Evolutionary conservation across 2,797 vertebrate genomes (phyloP).

Genomic region (Orientallactaga sibirica): DNA sequence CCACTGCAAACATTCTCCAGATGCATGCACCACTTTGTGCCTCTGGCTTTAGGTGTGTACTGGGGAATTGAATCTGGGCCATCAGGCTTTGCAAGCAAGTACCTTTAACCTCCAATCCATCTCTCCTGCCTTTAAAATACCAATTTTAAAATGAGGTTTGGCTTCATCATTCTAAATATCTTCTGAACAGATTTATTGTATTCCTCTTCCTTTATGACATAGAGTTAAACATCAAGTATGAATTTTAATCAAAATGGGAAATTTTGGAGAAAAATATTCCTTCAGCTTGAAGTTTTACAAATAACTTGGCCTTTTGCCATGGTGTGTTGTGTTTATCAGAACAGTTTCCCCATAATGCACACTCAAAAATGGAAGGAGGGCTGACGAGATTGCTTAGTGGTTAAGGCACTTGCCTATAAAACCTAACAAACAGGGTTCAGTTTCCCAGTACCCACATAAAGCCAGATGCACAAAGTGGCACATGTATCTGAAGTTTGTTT

Average conservation of each 20-base stretch:
- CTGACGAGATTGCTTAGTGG: too few species aligned
- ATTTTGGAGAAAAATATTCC: constrained; percentile 27
- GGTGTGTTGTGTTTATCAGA: background rate
- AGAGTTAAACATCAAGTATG: background rate
- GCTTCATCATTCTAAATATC: constrained; percentile 17
- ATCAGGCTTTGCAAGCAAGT: too few species aligned
- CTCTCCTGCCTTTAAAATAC: background rate
- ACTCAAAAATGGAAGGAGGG: constrained; percentile 6
- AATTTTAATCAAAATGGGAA: constrained; percentile 35
- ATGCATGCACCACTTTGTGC: too few species aligned
- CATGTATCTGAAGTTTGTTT: too few species aligned
- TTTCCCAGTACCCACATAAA: too few species aligned
- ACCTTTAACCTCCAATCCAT: too few species aligned
- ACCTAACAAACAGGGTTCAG: too few species aligned
- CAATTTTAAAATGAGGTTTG: constrained; percentile 41
- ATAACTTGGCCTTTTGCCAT: background rate
- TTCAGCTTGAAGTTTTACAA: constrained; percentile 17
- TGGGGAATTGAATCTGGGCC: too few species aligned
- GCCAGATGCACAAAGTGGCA: too few species aligned
- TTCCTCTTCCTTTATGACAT: constrained; percentile 1
- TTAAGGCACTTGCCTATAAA: too few species aligned
- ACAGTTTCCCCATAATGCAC: background rate
- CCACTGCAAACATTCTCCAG: too few species aligned
- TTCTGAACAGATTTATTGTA: background rate
- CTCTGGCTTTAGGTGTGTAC: too few species aligned